A percentile compares a stretch with the other conserved stretches of the same genome.
These are phyloP conservation scores for Bombus turneri DNA, from an alignment of 1,140 invertebrate genomes.

Conservation along the genomic window DNA sequence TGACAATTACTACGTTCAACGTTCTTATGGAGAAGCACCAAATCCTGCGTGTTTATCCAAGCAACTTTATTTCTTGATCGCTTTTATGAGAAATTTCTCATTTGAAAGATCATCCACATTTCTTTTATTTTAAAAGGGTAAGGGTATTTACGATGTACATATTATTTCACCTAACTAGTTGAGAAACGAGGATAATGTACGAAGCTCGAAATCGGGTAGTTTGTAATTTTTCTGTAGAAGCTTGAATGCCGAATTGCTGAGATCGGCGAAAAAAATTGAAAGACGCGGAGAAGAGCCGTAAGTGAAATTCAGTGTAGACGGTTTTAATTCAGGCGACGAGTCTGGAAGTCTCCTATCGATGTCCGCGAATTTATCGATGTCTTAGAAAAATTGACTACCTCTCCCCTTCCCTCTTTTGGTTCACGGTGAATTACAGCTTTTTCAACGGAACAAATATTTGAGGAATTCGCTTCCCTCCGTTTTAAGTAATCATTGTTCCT, in stretches of 20 bases:
- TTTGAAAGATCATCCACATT: neutral
- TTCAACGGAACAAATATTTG: conserved; percentile 32
- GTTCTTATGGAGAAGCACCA: neutral
- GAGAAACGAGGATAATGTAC: conserved; percentile 1
- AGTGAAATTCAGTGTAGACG: conserved; percentile 21
- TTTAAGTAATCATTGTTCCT: conserved; percentile 21
- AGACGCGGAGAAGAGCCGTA: neutral
- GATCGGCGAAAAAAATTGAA: conserved; percentile 22
- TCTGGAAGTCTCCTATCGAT: conserved; percentile 19
- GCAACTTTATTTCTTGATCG: neutral
- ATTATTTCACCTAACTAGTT: conserved; percentile 4
- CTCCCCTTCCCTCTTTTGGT: no score
- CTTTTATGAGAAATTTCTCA: neutral
- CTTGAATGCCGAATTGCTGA: neutral
- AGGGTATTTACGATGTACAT: neutral
- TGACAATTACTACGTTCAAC: neutral
- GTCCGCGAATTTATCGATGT: neutral
- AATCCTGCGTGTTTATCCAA: neutral
- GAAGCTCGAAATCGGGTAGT: neutral
- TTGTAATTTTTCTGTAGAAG: conserved; percentile 29
- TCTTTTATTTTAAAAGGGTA: neutral
- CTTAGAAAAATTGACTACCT: conserved; percentile 3
- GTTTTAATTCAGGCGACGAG: conserved; percentile 5
- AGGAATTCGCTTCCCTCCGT: neutral
- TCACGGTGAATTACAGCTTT: conserved; percentile 14